Base-by-base conservation (phyloP, 2,888 invertebrate species). In the Antheraea assamensis region DNA sequence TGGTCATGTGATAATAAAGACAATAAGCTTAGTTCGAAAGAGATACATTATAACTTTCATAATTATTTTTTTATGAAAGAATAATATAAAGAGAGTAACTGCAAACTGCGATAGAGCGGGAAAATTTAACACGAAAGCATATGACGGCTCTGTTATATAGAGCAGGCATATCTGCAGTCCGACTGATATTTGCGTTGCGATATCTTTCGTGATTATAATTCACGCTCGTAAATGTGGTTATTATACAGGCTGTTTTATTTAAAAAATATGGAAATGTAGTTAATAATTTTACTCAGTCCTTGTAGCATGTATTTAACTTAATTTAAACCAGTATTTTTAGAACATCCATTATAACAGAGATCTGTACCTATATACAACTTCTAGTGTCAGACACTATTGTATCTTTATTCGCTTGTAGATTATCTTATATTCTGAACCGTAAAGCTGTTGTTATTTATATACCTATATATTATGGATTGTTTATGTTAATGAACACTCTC, bases 1-100 rank as follows among this genome's bases (percentile, higher is more conserved):
- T 73, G 76, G 81, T 85, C 84, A 84, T 81, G 80, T 85, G 81
- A 83, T 84, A 80, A 82, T 78, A 76, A 82, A 77, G 78, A 84
- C 84, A 84, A 85, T 80, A 81, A 79, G 75, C 58, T 68, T 76
- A 73, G 83, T 75, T 76, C 64, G 82, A 90, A 82, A 84, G 85
- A 87, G 87, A 89, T 75, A 78, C 75, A 78, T 73, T 75, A 72
- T 78, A 35, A 21, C 76, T 71, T 75, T 73, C 76, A 77, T 80
- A 70, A 72, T 79, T 76, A 49, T 49, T 76, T 78, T 75, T 70
- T 74, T 73, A 77, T 73, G 72, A 78, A 81, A 85, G 84, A 85
- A 85, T 87, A 85, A 81, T 82, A 77, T 70, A 75, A 52, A 73
- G 73, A 76, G 75, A 76, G 76, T 79, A 82, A 82, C 85, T 87